Percentiles rank a stretch among this genome's conserved stretches.
Evolutionary conservation across 2,888 invertebrate genomes (phyloP).

Genomic region (Lepidochrysops patricia): DNA sequence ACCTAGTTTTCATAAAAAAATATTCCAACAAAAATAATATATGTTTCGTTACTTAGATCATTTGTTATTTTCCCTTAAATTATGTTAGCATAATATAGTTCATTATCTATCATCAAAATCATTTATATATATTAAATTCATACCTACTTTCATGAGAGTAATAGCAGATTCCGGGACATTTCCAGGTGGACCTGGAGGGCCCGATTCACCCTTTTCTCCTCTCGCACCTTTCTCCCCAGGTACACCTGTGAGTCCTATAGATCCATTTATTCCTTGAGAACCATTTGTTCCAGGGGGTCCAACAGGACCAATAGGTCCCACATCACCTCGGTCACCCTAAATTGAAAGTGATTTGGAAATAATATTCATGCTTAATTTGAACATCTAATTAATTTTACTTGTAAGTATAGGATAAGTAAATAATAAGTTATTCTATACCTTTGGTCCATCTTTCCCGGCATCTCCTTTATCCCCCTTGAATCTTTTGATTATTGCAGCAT

Average conservation of each 20-base stretch:
- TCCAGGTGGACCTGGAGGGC: slow-evolving; percentile 75
- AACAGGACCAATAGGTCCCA: slow-evolving; percentile 69
- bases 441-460: background rate
- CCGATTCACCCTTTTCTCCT: slow-evolving; percentile 79
- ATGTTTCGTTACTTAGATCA: no score
- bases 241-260: slow-evolving; percentile 76
- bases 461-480: slow-evolving; percentile 43
- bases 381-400: no score
- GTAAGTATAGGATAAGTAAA: no score
- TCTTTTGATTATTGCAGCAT: slow-evolving; percentile 38
- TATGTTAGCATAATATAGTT: no score
- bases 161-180: slow-evolving; percentile 25
- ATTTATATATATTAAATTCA: background rate
- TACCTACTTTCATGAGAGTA: slow-evolving; percentile 28
- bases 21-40: no score
- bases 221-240: slow-evolving; percentile 36
- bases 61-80: no score
- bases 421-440: background rate
- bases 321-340: slow-evolving; percentile 81
- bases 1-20: no score
- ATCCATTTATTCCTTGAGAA: slow-evolving; percentile 76
- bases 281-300: slow-evolving; percentile 79
- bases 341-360: background rate
- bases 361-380: background rate
- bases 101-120: no score